Evolutionary conservation across 2,888 invertebrate genomes (phyloP), one percentile per base, ranked within the genome.

Genomic region (Parthenolecanium corni): DNA sequence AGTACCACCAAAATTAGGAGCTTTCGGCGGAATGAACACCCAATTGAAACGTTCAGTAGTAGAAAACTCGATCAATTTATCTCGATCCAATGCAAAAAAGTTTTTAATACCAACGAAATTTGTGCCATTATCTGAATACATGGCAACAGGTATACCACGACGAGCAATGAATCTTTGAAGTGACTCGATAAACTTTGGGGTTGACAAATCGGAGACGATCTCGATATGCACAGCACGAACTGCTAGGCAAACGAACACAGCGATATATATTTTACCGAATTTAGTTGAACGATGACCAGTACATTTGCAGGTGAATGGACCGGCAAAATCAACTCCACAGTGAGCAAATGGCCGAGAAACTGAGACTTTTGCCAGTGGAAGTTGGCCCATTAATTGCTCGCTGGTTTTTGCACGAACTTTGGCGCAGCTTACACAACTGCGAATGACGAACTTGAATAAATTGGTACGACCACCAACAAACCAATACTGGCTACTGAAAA

Each of bases 71-170:
- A 6, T 21, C 23, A 49, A 12, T 20, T 49, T 49, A 3, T 42
- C 44, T 3, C 24, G 14, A 6, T 62, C 18, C 9, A 24, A 2
- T 16, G 44, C 4, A 1, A 52, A 52, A 11, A 11, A 52, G 20
- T 64, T 31, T 2, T 65, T 57, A 6, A 64, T 65, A 2, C 67
- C 67, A 6, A 67, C 57, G 49, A 69, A 68, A 31, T 67, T 68
- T 0, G 65, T 68, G 0, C 57, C 67, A 51, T 67, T 67, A 25
- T 68, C 67, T 4, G 64, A 61, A 47, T 61, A 67, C 16, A 67
- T 56, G 25, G 51, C n/a, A 1, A 47, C 51, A 2, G 61, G 61
- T 5, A 40, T 4, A 3, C 64, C 67, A 6, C 65, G 53, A 1
- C 64, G 18, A 1, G 65, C 24, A 6, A 58, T 42, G 40, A 66